Base-by-base conservation (phyloP, 2,888 invertebrate genomes). In the Chrysodeixis includens region DNA sequence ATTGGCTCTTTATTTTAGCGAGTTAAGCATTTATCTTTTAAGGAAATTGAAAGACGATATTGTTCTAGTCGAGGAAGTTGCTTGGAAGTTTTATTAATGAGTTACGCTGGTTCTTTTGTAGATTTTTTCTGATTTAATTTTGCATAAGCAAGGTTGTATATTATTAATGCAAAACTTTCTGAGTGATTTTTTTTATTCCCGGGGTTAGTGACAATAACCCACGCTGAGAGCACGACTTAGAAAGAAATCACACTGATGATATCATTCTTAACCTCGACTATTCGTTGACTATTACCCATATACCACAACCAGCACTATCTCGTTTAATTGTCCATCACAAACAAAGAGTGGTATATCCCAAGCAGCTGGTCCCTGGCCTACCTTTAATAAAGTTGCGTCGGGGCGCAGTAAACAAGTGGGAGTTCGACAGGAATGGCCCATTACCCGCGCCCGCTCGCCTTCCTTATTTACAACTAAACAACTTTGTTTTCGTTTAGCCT, bases 381-480 rank as follows among this genome's bases (percentile, higher is more conserved):
- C 79, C 82, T 84, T 82, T 78, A 83, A 85, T 85, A 84, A 85
- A 84, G 81, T 84, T 82, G 76, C 78, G 73, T 75, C 75, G 57
- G 63, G 69, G 66, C 44, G 57, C 64, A 64, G 78, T 82, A 83
- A 82, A 83, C 82, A 85, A 86, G 83, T 84, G 81, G 81, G 79
- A 85, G 84, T 88, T 87, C 81, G 84, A 84, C 83, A 79, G 78
- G 81, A 84, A 84, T 85, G 88, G 85, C 73, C 88, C 91, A 90
- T 91, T 90, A 90, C 85, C 84, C 88, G 74, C 87, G 86, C 89
- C 86, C 87, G 84, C 86, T 86, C 68, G 80, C 76, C 67, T 82
- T 83, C 86, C 85, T 90, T 91, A 91, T 91, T 92, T 91, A 92
- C 88, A 85, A 84, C 85, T 83, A 85, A 83, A 77, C 74, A 83